Evolutionary conservation across 2,113 vertebrate species (phyloP).

Genomic region (Anser cygnoides): DNA sequence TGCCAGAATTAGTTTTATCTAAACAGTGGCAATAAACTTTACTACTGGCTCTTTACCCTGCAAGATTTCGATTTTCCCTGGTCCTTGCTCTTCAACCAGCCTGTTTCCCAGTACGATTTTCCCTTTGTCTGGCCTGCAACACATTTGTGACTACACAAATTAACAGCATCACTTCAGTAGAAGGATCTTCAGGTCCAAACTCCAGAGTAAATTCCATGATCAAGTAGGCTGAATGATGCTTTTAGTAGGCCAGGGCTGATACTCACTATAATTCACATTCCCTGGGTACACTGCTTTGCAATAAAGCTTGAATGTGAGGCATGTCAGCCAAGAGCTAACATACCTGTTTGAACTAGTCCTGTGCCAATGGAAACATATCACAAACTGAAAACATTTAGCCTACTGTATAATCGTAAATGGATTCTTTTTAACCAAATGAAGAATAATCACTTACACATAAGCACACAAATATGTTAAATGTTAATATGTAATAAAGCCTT

Average conservation of each 20-base stretch:
- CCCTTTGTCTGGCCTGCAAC: constrained; percentile 61
- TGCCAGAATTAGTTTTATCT: neutral
- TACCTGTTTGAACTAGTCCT: constrained; percentile 78
- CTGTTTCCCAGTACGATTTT: neutral
- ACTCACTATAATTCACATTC: constrained; percentile 77
- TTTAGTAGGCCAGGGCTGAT: constrained; percentile 75
- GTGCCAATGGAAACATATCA: constrained; percentile 74
- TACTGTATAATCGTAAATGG: constrained; percentile 69
- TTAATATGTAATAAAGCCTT: constrained; percentile 53
- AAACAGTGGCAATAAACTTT: constrained; percentile 6
- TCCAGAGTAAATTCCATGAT: constrained; percentile 73
- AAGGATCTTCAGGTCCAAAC: constrained; percentile 62
- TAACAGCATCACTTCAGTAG: constrained; percentile 51
- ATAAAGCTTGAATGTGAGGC: constrained; percentile 78
- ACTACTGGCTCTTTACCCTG: neutral
- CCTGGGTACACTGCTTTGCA: constrained; percentile 60
- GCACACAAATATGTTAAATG: constrained; percentile 51
- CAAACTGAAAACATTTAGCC: constrained; percentile 71
- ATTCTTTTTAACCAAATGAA: constrained; percentile 71
- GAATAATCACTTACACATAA: constrained; percentile 62
- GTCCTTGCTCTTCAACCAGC: neutral
- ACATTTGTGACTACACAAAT: constrained; percentile 50
- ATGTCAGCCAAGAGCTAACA: constrained; percentile 74
- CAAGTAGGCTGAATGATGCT: constrained; percentile 79
- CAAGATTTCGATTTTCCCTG: neutral